Evolutionary conservation across 2,797 vertebrate species (phyloP), one percentile per base, ranked within the genome.

Genomic region (Microchirus variegatus): DNA sequence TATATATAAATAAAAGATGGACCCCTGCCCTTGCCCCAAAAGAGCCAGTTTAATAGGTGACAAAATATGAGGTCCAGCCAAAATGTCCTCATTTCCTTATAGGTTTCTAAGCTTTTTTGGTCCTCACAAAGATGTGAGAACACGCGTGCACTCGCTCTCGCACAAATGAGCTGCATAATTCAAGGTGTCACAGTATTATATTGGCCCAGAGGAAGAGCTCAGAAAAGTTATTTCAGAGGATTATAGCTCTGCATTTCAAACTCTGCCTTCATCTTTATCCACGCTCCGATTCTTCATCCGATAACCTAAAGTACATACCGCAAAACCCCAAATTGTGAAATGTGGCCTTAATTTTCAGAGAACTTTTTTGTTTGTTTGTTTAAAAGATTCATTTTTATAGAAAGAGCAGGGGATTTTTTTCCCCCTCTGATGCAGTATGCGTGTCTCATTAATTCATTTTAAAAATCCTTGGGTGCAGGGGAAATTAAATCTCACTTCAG

Each of bases 401-500:
- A n/a, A n/a, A n/a, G 38, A 51, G 58, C 4, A 0, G 22, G 57
- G 41, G 68, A 49, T 67, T 38, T 16, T 22, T 50, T 18, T 61
- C 63, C 63, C 31, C 62, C 73, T 44, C 42, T 46, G 59, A 65
- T 61, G 70, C 19, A 51, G 37, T 38, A 9, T 7, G 0, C 37
- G 38, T 50, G 68, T 67, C 59, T 81, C 46, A 74, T 67, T 63
- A 83, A 80, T 77, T 66, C 51, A 75, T 76, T 81, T 80, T 69
- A 45, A 10, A 80, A 86, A 85, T 61, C 67, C 64, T 59, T 53
- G 1, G 50, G 75, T 69, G 44, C 50, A 50, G 65, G 63, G 63
- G 67, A 71, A 81, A 78, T 77, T 59, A 77, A 82, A 79, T 77
- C 78, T 73, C 47, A 49, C 70, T 78, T 79, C 44, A 73, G 52